phyloP scores from a whole-genome alignment of 2,888 invertebrate genomes.

The Tipula unca region DNA sequence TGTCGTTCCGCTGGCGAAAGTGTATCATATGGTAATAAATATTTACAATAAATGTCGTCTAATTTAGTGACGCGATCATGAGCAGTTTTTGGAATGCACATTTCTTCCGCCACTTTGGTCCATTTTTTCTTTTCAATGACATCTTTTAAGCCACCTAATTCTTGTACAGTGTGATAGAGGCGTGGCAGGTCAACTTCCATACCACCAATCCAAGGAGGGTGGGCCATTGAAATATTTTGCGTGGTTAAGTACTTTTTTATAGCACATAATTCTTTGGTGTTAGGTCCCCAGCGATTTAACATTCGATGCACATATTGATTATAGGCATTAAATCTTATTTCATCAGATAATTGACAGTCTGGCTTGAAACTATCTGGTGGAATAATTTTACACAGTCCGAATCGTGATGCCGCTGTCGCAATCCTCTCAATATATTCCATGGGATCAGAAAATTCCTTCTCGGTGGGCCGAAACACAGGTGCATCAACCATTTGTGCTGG shows the following conservation, averaged over 20 bases:
- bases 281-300: slow-evolving; percentile 82
- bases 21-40: slow-evolving; percentile 80
- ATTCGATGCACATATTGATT: slow-evolving; percentile 87
- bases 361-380: slow-evolving; percentile 73
- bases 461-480: slow-evolving; percentile 70
- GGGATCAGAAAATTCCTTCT: slow-evolving; percentile 80
- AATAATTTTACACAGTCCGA: slow-evolving; percentile 80
- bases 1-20: slow-evolving; percentile 69
- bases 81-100: slow-evolving; percentile 72
- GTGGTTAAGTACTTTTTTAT: slow-evolving; percentile 73
- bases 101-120: slow-evolving; percentile 79
- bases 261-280: slow-evolving; percentile 72
- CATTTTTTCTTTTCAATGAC: slow-evolving; percentile 84
- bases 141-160: slow-evolving; percentile 74
- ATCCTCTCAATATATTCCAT: slow-evolving; percentile 76
- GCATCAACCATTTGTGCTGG: slow-evolving; percentile 58
- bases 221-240: slow-evolving; percentile 63
- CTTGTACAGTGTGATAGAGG: slow-evolving; percentile 76
- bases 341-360: slow-evolving; percentile 73
- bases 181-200: slow-evolving; percentile 84
- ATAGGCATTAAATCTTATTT: slow-evolving; percentile 76
- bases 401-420: slow-evolving; percentile 62
- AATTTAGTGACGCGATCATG: slow-evolving; percentile 73
- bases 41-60: slow-evolving; percentile 85
- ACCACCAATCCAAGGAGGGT: slow-evolving; percentile 79